phyloP scores from a whole-genome alignment of 92 coral and sea anemone species.

The Galaxea fascicularis region DNA sequence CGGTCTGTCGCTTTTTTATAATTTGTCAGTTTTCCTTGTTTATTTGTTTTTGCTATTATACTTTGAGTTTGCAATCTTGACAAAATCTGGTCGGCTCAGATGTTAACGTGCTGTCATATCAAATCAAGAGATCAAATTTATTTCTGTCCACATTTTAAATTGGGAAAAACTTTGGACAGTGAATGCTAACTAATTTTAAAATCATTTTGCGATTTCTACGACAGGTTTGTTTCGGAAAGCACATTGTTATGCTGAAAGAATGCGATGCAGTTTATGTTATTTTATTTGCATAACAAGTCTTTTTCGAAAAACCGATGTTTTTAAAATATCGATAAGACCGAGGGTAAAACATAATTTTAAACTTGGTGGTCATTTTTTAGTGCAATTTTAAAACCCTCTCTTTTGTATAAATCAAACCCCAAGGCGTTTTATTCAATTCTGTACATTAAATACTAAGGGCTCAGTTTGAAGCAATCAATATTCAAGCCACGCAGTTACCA shows the following conservation, averaged over 20 bases:
- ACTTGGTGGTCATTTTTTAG: not conserved
- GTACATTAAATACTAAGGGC: slow-evolving; percentile 30
- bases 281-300: slow-evolving; percentile 12
- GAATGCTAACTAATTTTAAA: not conserved
- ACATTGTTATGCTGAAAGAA: slow-evolving; percentile 1
- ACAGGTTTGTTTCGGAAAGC: not conserved
- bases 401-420: not conserved
- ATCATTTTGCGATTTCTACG: not conserved
- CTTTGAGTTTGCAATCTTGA: slow-evolving; percentile 1
- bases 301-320: not conserved
- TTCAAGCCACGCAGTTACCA: slow-evolving; percentile 8
- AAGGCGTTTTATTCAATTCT: slow-evolving; percentile 38
- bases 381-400: not conserved
- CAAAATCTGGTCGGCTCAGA: not conserved
- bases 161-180: not conserved
- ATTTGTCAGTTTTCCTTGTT: not conserved
- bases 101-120: not conserved
- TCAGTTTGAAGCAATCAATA: slow-evolving; percentile 36
- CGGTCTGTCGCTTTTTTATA: too few species aligned
- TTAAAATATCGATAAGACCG: not conserved
- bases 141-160: not conserved
- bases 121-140: not conserved
- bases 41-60: slow-evolving; percentile 19
- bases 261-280: not conserved
- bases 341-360: not conserved